Evolutionary conservation across 2,888 invertebrate species (phyloP).

Genomic region (Copidosoma aretas): DNA sequence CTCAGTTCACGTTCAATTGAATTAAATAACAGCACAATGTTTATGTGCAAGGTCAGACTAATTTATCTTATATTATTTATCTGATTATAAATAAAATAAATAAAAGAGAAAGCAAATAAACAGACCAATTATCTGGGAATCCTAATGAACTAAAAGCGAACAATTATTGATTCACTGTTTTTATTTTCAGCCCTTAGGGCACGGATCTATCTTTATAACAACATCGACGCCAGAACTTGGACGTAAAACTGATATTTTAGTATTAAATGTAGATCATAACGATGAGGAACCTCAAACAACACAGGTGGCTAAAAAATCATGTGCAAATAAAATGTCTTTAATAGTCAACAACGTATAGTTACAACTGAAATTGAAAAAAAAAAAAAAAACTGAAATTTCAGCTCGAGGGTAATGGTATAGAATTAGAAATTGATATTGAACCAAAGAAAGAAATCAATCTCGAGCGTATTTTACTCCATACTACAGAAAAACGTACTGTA

Average conservation of each 20-base stretch:
- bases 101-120: no score
- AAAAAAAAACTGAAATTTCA: conserved; percentile 44
- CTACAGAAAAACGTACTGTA: conserved; percentile 64
- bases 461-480: conserved; percentile 66
- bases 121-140: no score
- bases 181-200: conserved; percentile 50
- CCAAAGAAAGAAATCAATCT: conserved; percentile 62
- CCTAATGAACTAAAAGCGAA: no score
- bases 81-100: no score
- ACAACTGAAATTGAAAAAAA: conserved; percentile 5
- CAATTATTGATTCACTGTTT: no score
- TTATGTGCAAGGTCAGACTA: no score
- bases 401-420: conserved; percentile 65
- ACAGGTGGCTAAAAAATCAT: conserved; percentile 42
- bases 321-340: background rate
- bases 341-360: background rate
- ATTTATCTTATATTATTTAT: no score
- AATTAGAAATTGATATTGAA: conserved; percentile 63
- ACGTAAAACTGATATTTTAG: conserved; percentile 51
- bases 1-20: no score
- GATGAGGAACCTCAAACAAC: conserved; percentile 67
- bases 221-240: conserved; percentile 56
- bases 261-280: conserved; percentile 64
- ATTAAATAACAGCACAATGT: no score
- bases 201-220: conserved; percentile 51